Evolutionary conservation across 2,888 invertebrate genomes (phyloP).

Genomic region (Disparrhopalites patrizii): DNA sequence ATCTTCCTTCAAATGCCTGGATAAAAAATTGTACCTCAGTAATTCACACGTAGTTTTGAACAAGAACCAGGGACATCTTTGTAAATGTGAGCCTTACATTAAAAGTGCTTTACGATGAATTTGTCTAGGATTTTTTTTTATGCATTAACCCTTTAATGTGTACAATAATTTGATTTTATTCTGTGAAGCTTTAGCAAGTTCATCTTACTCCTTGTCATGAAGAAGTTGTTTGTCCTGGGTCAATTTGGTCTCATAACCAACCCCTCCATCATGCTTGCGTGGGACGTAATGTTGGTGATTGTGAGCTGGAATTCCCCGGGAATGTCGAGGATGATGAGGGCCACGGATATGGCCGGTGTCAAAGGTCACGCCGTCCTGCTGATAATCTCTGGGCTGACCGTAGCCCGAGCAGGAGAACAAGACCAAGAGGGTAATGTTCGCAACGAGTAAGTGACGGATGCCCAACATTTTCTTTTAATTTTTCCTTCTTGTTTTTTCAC

Average conservation of each 20-base stretch:
- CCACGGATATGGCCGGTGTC: slow-evolving; percentile 30
- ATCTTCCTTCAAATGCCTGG: slow-evolving; percentile 76
- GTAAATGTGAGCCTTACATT: too few relatives aligned
- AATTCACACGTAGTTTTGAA: too few relatives aligned
- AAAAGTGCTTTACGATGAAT: too few relatives aligned
- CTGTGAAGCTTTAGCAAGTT: too few relatives aligned
- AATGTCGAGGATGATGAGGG: slow-evolving; percentile 42
- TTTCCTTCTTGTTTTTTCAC: too few relatives aligned
- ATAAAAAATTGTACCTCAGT: slow-evolving; percentile 47
- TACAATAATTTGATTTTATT: too few relatives aligned
- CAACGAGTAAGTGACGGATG: too few relatives aligned
- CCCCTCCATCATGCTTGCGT: slow-evolving; percentile 50
- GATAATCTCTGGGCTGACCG: slow-evolving; percentile 10
- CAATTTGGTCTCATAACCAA: slow-evolving; percentile 55
- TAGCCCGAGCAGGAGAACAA: slow-evolving; percentile 2
- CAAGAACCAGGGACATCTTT: too few relatives aligned
- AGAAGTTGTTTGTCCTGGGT: slow-evolving; percentile 68
- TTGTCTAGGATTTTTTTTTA: too few relatives aligned
- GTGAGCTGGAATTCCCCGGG: slow-evolving; percentile 4
- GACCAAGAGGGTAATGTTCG: not conserved
- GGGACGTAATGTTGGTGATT: slow-evolving; percentile 44
- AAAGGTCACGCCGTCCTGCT: not conserved
- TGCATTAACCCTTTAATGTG: too few relatives aligned
- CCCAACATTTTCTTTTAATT: not conserved
- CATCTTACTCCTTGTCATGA: slow-evolving; percentile 67